A percentile compares a stretch with the other conserved stretches of the same genome.
These are phyloP conservation scores for Toxotes chatareus DNA, from an alignment of 2,113 vertebrate genomes.

Conservation along the genomic window DNA sequence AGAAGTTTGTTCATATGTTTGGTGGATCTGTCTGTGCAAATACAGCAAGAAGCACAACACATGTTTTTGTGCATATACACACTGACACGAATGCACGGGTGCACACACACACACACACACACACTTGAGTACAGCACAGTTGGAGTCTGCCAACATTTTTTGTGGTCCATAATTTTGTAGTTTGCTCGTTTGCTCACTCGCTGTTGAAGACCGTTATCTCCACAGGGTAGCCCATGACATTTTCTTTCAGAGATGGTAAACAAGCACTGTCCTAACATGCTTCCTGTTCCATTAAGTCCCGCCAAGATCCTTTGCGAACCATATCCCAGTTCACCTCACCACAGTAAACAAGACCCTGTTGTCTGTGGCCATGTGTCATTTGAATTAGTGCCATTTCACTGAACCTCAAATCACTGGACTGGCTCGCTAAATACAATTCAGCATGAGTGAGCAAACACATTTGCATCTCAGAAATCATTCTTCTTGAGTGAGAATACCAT, in stretches of 20 bases:
- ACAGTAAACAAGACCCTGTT: slow-evolving; percentile 7
- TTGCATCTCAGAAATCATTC: background rate
- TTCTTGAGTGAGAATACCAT: background rate
- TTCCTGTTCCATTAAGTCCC: background rate
- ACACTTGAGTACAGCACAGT: background rate
- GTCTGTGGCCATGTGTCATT: slow-evolving; percentile 1
- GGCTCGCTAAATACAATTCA: background rate
- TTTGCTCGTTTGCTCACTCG: slow-evolving; percentile 33
- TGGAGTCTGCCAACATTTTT: slow-evolving; percentile 13
- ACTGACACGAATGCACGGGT: background rate
- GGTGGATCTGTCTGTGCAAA: slow-evolving; percentile 31
- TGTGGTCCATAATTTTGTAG: slow-evolving; percentile 29
- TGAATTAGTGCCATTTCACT: slow-evolving; percentile 12
- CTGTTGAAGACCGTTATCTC: slow-evolving; percentile 45
- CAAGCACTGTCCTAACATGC: slow-evolving; percentile 8
- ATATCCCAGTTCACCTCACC: slow-evolving; percentile 18
- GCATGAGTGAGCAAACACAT: slow-evolving; percentile 11
- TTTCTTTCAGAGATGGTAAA: slow-evolving; percentile 33
- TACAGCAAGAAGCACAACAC: background rate
- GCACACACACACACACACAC: background rate
- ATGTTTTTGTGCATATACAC: background rate
- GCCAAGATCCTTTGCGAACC: slow-evolving; percentile 13
- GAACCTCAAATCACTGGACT: background rate
- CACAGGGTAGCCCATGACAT: slow-evolving; percentile 35
- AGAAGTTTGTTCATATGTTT: slow-evolving; percentile 27